Evolutionary conservation across 2,888 invertebrate species (phyloP), one percentile per base, ranked within the genome.

Genomic region (Buathra laborator): DNA sequence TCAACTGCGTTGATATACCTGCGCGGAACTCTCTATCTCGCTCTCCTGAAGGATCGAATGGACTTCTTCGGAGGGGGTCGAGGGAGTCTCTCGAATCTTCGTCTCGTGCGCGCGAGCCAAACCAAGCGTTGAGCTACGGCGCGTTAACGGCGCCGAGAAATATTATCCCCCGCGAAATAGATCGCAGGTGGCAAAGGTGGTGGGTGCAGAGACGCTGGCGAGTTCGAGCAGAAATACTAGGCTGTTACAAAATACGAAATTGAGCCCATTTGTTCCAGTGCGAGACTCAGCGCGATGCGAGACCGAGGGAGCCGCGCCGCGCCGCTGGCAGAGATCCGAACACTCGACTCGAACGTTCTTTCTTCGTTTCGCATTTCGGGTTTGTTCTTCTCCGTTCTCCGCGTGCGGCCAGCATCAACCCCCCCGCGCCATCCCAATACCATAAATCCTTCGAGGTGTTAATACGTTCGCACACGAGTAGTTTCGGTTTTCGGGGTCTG

Each of bases 401-500:
- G 79, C 83, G 79, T 80, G 85, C 78, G 83, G 83, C 83, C 83
- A 46, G 74, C 83, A 81, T 86, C 84, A 78, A 75, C 75, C 86
- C 85, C 62, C 85, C 83, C 76, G 59, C 78, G 66, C 78, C 80
- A 82, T 81, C 87, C 90, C 90, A 91, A 92, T 92, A 92, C 90
- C 91, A 92, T 93, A 93, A 93, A 93, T 93, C 92, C 92, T 92
- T 92, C 92, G 91, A 92, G 92, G 93, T 93, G 93, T 93, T 93
- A 93, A 93, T 93, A 92, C 90, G 91, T 92, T 93, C 91, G 89
- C 92, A 90, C 92, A 91, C 89, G 71, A 53, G 76, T 29, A 64
- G 89, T 88, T 85, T 88, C 88, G 90, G 88, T 85, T 90, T 89
- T 88, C 86, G 85, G 78, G 37, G 59, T 76, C 79, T 70, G 81